Evolutionary conservation across 2,888 invertebrate genomes (phyloP).

Genomic region (Apodemia zela): DNA sequence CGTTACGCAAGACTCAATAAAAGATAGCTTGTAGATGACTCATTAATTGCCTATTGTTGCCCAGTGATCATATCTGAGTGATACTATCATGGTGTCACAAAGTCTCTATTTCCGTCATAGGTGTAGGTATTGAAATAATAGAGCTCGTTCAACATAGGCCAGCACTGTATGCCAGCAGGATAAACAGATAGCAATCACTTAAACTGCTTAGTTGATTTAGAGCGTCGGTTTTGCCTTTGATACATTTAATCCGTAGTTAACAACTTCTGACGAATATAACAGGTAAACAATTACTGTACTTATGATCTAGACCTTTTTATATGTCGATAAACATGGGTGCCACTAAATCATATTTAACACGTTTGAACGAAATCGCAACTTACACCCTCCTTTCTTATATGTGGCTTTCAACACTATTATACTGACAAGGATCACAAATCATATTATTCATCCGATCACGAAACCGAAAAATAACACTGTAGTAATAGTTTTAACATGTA

Average conservation of each 20-base stretch:
- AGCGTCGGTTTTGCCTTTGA: constrained; percentile 45
- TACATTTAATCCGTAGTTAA: constrained; percentile 15
- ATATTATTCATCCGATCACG: too few relatives aligned
- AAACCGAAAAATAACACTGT: too few relatives aligned
- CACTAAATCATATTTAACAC: too few relatives aligned
- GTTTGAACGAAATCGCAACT: too few relatives aligned
- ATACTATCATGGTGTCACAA: constrained; percentile 22
- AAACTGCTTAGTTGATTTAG: constrained; percentile 59
- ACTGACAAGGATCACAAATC: too few relatives aligned
- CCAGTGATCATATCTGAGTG: constrained; percentile 47
- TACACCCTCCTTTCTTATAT: too few relatives aligned
- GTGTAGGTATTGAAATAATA: background rate
- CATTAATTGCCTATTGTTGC: constrained; percentile 68
- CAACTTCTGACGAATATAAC: background rate
- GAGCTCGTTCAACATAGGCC: background rate
- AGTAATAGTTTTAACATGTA: too few relatives aligned
- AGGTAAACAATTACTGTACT: too few relatives aligned
- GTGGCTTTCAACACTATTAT: too few relatives aligned
- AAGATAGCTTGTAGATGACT: constrained; percentile 48
- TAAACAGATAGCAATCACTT: constrained; percentile 42
- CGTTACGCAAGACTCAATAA: constrained; percentile 44
- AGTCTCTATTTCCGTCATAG: constrained; percentile 39
- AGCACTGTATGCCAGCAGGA: constrained; percentile 57
- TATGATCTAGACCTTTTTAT: too few relatives aligned
- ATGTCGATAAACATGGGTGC: too few relatives aligned